These are phyloP conservation scores for Rhinella marina DNA, from an alignment of 2,797 vertebrate genomes.

Conservation along the genomic window DNA sequence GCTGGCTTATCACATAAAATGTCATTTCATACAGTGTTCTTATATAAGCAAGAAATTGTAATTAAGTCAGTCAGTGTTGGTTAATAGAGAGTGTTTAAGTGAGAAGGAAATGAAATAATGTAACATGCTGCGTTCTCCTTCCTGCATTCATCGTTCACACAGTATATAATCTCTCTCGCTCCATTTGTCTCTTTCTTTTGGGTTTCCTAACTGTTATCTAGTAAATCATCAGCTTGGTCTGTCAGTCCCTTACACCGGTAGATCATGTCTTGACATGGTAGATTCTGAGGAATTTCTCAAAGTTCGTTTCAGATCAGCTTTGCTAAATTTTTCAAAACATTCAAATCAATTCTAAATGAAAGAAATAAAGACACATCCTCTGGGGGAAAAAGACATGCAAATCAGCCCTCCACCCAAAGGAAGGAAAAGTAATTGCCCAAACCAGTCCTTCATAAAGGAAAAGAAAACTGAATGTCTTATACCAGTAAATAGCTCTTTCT, in stretches of 20 bases:
- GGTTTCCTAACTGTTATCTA: background rate
- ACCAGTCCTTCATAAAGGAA: too few relatives aligned
- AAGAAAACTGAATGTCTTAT: too few relatives aligned
- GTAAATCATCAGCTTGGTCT: background rate
- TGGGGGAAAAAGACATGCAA: too few relatives aligned
- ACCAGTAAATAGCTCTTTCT: too few relatives aligned
- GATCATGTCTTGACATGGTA: too few relatives aligned
- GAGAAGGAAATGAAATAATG: background rate
- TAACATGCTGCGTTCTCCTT: background rate
- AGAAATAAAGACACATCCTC: too few relatives aligned
- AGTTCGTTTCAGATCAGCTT: too few relatives aligned
- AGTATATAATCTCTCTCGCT: background rate
- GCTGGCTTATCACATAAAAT: conserved; percentile 23
- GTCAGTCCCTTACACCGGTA: background rate
- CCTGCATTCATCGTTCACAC: background rate
- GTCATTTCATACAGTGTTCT: conserved; percentile 17
- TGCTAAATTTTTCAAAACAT: too few relatives aligned
- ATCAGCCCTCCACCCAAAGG: too few relatives aligned
- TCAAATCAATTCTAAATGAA: too few relatives aligned
- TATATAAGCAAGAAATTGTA: background rate
- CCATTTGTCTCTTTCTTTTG: background rate
- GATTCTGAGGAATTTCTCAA: too few relatives aligned
- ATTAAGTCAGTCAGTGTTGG: background rate
- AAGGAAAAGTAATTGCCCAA: too few relatives aligned
- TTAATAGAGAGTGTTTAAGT: background rate